Evolutionary conservation across 2,888 invertebrate genomes (phyloP).

Genomic region (Temnothorax ravouxi): DNA sequence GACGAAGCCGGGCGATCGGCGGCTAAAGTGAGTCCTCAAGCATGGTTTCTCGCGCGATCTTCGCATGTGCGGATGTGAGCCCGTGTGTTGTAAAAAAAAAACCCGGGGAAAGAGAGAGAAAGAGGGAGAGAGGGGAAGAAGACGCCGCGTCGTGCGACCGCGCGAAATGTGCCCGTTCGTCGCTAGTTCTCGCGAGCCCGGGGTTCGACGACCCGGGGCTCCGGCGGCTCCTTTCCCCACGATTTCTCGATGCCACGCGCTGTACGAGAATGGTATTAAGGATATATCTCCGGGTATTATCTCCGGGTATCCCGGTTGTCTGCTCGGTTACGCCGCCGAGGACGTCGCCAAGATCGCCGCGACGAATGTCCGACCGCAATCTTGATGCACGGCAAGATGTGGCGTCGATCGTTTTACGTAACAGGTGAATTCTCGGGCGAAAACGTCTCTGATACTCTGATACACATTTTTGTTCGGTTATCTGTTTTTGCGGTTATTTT

Average conservation of each 20-base stretch:
- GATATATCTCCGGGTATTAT: slow-evolving; percentile 48
- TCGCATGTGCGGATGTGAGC: slow-evolving; percentile 13
- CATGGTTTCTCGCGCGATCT: slow-evolving; percentile 28
- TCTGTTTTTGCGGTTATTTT: background rate
- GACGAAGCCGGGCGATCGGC: slow-evolving; percentile 56
- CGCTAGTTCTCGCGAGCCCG: slow-evolving; percentile 57
- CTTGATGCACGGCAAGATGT: background rate
- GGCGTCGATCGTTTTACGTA: background rate
- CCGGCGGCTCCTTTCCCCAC: slow-evolving; percentile 58
- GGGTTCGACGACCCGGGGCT: slow-evolving; percentile 60
- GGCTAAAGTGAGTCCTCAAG: slow-evolving; percentile 67
- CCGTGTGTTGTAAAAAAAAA: slow-evolving; percentile 24
- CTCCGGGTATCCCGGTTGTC: slow-evolving; percentile 7
- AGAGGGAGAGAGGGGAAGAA: slow-evolving; percentile 43
- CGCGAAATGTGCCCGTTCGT: slow-evolving; percentile 59
- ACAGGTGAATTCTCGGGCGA: slow-evolving; percentile 1
- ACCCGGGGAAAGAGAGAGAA: slow-evolving; percentile 14
- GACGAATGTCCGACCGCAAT: slow-evolving; percentile 12
- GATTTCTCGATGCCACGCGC: slow-evolving; percentile 64
- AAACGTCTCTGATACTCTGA: too few relatives aligned
- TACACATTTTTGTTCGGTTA: background rate
- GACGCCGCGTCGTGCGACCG: background rate
- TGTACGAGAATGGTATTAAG: slow-evolving; percentile 51
- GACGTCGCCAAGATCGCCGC: background rate
- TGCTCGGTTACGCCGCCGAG: background rate